Conservation (phyloP, 2,797 vertebrate species). For the Ibycter americanus region DNA sequence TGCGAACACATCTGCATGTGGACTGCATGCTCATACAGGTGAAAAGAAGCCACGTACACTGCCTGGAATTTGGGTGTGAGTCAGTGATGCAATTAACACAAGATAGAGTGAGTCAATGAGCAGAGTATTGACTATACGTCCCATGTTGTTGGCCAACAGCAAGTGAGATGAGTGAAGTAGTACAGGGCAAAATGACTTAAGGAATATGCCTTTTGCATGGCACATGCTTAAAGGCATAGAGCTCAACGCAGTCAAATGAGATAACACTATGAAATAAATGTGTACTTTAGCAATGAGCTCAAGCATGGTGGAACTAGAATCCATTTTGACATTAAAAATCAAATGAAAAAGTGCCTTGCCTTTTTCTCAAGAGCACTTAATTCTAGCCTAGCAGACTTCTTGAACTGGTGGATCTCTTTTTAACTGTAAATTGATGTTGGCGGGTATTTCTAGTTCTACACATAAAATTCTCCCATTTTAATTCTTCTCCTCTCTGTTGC, state of each 20-base stretch:
- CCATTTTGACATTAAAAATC: background rate
- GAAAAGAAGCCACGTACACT: background rate
- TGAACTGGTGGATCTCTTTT: background rate
- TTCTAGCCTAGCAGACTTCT: background rate
- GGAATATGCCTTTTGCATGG: background rate
- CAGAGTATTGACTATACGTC: background rate
- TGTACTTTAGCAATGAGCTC: background rate
- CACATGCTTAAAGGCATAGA: background rate
- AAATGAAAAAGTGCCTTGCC: background rate
- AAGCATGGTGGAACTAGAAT: background rate
- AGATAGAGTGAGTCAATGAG: background rate
- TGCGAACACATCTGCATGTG: background rate
- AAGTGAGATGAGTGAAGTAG: background rate
- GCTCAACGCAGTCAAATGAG: background rate
- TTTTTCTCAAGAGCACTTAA: background rate
- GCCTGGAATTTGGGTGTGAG: constrained; percentile 1
- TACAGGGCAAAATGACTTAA: background rate
- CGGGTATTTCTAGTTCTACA: background rate
- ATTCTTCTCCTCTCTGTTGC: background rate
- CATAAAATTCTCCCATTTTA: background rate
- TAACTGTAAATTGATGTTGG: background rate
- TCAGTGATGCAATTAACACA: background rate
- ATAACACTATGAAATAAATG: background rate
- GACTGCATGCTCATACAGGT: background rate
- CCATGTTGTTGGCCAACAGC: background rate